Evolutionary conservation across 1,140 invertebrate species (phyloP).

Genomic region (Zeugodacus cucurbitae): DNA sequence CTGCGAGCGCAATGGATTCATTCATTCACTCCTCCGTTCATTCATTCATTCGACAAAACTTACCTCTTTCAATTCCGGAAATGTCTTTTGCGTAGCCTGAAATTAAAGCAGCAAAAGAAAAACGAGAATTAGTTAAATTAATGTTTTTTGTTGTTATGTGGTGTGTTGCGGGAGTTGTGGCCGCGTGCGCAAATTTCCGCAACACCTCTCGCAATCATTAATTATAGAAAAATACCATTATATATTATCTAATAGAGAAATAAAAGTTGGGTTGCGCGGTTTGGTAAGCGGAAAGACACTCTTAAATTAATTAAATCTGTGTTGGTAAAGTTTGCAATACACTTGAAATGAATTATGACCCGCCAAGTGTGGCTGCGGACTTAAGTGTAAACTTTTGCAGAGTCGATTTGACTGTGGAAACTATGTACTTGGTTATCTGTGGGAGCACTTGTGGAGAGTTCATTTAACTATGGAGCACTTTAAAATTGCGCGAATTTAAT

Average conservation of each 20-base stretch:
- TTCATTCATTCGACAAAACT: constrained; percentile 43
- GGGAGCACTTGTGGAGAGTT: not conserved
- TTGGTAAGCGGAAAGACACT: not conserved
- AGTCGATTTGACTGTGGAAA: not conserved
- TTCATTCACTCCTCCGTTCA: not conserved
- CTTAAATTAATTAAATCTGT: constrained; percentile 28
- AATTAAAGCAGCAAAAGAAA: constrained; percentile 47
- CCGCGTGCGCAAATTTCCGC: not conserved
- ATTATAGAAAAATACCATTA: not conserved
- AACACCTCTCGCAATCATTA: constrained; percentile 27
- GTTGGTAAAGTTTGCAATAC: not conserved
- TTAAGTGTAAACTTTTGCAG: not conserved
- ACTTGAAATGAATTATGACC: not conserved
- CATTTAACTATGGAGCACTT: not conserved
- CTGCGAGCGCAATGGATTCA: not conserved
- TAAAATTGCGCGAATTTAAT: not conserved
- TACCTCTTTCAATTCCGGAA: constrained; percentile 65
- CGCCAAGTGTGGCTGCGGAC: not conserved
- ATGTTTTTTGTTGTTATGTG: constrained; percentile 30
- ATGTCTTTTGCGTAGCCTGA: constrained; percentile 66
- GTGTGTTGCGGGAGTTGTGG: not conserved
- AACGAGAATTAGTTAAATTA: constrained; percentile 16
- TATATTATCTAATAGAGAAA: not conserved
- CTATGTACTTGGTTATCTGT: not conserved
- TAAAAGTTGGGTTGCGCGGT: not conserved